Evolutionary conservation across 2,113 vertebrate species (phyloP).

Genomic region (Sporophila hypoxantha): DNA sequence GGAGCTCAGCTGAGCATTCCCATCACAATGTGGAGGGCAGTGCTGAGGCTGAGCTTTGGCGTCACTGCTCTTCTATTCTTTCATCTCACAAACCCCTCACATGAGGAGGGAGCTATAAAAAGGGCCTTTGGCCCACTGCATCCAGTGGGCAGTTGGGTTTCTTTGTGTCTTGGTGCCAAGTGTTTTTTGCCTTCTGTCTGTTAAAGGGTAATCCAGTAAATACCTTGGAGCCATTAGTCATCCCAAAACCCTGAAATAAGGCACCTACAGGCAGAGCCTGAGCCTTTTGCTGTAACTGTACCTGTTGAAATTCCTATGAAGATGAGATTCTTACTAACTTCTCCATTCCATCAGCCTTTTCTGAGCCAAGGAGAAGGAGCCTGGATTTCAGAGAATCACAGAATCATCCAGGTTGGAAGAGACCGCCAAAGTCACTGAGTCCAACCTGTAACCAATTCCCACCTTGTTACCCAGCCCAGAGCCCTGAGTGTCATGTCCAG

Average conservation of each 20-base stretch:
- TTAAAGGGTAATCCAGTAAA: not conserved
- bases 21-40: not conserved
- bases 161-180: not conserved
- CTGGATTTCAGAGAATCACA: not conserved
- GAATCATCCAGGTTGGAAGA: not conserved
- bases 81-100: not conserved
- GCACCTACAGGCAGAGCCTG: not conserved
- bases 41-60: not conserved
- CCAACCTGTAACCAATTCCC: not conserved
- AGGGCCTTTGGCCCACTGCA: not conserved
- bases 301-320: not conserved
- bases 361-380: not conserved
- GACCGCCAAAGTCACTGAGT: not conserved
- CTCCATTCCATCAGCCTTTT: not conserved
- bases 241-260: not conserved
- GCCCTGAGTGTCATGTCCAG: fast-evolving
- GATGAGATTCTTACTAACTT: not conserved
- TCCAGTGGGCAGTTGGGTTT: not conserved
- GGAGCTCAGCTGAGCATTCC: not conserved
- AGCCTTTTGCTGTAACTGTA: not conserved
- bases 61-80: not conserved
- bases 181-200: not conserved
- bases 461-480: not conserved
- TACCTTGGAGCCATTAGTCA: not conserved
- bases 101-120: not conserved